Conservation (phyloP, 1,140 invertebrate species). For the Pogonus chalceus region DNA sequence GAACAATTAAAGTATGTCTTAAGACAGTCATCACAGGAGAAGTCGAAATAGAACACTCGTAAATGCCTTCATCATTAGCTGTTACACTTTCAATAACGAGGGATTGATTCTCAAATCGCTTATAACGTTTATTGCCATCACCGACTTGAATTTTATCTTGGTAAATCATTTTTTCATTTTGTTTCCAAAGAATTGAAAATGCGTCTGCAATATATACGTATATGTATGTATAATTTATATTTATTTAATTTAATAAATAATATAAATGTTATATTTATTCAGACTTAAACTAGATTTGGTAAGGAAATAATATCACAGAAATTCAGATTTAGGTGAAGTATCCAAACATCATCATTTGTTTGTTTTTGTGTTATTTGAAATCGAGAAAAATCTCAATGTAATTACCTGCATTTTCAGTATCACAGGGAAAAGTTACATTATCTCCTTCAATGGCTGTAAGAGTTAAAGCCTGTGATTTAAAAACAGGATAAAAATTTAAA, state of each 20-base stretch:
- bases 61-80: background rate
- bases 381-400: background rate
- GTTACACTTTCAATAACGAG: background rate
- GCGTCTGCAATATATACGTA: background rate
- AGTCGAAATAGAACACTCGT: background rate
- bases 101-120: background rate
- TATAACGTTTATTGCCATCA: background rate
- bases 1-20: background rate
- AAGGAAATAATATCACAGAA: background rate
- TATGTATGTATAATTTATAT: background rate
- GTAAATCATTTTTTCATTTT: background rate
- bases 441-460: slow-evolving; percentile 25
- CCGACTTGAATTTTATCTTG: background rate
- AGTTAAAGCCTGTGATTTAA: background rate
- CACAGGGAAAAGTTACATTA: slow-evolving; percentile 30
- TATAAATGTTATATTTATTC: background rate
- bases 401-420: slow-evolving; percentile 30
- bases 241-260: background rate
- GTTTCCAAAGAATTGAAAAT: background rate
- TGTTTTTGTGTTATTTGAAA: background rate
- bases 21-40: background rate
- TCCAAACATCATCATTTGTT: background rate
- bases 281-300: slow-evolving; percentile 7
- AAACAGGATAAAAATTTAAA: no score
- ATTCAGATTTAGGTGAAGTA: background rate